Percentiles rank a stretch among this genome's conserved stretches.
Conservation (phyloP, 2,888 invertebrate genomes). For the Ichneumon xanthorius region DNA sequence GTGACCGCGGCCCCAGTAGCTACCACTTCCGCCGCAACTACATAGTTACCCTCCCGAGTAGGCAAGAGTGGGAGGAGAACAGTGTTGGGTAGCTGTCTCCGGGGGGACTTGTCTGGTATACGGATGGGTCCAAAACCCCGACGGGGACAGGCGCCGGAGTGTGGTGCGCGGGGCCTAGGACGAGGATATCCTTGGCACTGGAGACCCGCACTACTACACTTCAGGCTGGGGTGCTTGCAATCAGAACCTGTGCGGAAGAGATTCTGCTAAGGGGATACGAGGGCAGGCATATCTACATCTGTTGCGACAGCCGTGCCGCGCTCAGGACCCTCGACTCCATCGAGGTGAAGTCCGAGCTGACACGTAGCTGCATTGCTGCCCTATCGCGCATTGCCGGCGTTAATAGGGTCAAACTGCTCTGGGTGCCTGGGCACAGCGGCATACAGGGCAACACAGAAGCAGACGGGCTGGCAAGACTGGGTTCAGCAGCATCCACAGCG, state of each 20-base stretch:
- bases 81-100: too few species aligned
- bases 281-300: constrained; percentile 22
- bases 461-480: background rate
- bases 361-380: background rate
- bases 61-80: too few species aligned
- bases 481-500: background rate
- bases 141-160: too few species aligned
- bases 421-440: constrained; percentile 35
- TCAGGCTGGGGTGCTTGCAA: background rate
- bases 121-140: too few species aligned
- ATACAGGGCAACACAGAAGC: constrained; percentile 27
- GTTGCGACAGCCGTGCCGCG: constrained; percentile 21
- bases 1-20: too few species aligned
- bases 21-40: too few species aligned
- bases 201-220: background rate
- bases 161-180: too few species aligned
- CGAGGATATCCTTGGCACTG: too few species aligned
- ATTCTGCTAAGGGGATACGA: background rate
- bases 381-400: background rate
- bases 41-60: too few species aligned
- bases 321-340: background rate
- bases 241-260: background rate
- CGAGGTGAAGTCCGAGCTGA: constrained; percentile 12
- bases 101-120: too few species aligned
- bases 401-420: constrained; percentile 26